These are phyloP conservation scores for Athrips mouffetella DNA, from an alignment of 2,888 invertebrate species.

Conservation along the genomic window DNA sequence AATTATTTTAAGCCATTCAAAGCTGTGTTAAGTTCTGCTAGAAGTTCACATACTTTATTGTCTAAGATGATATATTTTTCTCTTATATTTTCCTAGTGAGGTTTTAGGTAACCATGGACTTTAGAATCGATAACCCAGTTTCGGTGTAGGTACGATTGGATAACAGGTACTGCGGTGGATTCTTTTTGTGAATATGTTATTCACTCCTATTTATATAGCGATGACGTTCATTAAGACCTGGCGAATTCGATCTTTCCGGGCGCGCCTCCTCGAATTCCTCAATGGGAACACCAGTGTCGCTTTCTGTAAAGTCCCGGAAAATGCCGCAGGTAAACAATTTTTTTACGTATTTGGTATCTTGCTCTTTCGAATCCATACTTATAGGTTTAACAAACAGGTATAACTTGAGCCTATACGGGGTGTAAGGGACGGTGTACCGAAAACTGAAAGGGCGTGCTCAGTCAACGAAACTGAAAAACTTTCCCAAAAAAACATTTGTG, in stretches of 20 bases:
- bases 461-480: too few relatives aligned
- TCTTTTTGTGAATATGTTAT: constrained; percentile 76
- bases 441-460: too few relatives aligned
- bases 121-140: constrained; percentile 71
- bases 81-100: neutral
- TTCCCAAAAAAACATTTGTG: too few relatives aligned
- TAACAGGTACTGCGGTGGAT: constrained; percentile 6
- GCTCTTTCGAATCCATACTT: too few relatives aligned
- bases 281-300: constrained; percentile 79
- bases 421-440: too few relatives aligned
- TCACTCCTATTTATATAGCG: constrained; percentile 90
- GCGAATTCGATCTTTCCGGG: constrained; percentile 84
- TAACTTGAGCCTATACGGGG: too few relatives aligned
- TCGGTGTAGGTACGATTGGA: constrained; percentile 17
- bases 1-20: too few relatives aligned
- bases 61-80: neutral
- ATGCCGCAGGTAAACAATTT: constrained; percentile 69
- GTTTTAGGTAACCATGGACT: constrained; percentile 40
- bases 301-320: constrained; percentile 79
- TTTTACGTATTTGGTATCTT: too few relatives aligned
- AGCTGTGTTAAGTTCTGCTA: neutral
- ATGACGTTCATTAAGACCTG: constrained; percentile 90
- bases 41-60: neutral
- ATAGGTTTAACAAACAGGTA: too few relatives aligned
- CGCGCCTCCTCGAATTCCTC: constrained; percentile 81